These are phyloP conservation scores for Euleptes europaea DNA, from an alignment of 2,113 vertebrate genomes.

Conservation along the genomic window DNA sequence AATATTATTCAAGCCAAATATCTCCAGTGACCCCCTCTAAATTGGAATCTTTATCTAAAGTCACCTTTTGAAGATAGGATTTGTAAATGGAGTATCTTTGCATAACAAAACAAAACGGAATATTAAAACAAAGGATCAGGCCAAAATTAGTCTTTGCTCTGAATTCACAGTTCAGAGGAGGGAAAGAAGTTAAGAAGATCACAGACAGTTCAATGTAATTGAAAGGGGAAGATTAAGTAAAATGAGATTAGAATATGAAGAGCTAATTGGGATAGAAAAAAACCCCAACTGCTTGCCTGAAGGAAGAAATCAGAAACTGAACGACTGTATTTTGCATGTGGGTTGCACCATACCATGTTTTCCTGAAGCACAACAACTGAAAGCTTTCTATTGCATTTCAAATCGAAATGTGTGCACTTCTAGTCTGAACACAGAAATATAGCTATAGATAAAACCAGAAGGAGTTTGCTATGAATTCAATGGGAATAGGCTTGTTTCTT, in stretches of 20 bases:
- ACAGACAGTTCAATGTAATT: slow-evolving; percentile 64
- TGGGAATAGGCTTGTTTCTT: neutral
- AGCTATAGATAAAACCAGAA: neutral
- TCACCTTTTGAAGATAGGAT: neutral
- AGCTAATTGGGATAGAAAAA: slow-evolving; percentile 56
- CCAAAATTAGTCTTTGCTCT: slow-evolving; percentile 21
- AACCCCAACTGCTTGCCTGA: slow-evolving; percentile 37
- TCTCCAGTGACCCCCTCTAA: neutral
- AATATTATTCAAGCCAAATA: neutral
- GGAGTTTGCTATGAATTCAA: neutral
- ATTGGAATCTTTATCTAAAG: neutral
- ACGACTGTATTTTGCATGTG: slow-evolving; percentile 26
- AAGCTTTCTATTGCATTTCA: neutral
- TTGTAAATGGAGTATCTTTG: neutral
- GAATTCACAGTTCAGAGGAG: slow-evolving; percentile 42
- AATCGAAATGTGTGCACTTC: neutral
- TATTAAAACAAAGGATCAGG: slow-evolving; percentile 26
- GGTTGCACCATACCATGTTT: neutral
- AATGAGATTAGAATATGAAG: slow-evolving; percentile 57
- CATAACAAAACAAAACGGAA: neutral
- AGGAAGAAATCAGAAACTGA: slow-evolving; percentile 37
- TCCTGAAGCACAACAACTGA: neutral
- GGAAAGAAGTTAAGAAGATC: slow-evolving; percentile 57
- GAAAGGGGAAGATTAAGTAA: slow-evolving; percentile 57
- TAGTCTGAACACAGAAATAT: neutral